Conservation (phyloP, 2,113 vertebrate genomes). For the Nyctereutes procyonoides region DNA sequence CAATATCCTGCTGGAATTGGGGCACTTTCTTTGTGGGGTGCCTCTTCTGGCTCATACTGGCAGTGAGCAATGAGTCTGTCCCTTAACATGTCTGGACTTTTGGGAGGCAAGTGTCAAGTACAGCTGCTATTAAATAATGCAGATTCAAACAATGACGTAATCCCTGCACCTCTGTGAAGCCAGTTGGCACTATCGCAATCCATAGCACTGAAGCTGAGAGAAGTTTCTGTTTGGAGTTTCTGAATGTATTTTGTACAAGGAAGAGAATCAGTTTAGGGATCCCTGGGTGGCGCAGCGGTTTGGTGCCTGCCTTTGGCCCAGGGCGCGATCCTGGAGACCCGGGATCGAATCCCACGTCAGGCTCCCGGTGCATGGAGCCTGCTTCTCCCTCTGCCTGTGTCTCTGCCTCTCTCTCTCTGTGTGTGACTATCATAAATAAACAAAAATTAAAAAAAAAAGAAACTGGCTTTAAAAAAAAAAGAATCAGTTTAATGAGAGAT, state of each 20-base stretch:
- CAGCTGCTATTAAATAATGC: not conserved
- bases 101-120: not conserved
- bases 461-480: too few relatives aligned
- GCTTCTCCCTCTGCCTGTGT: too few relatives aligned
- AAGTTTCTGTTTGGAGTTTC: not conserved
- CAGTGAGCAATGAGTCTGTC: not conserved
- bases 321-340: too few relatives aligned
- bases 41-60: not conserved
- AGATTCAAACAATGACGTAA: not conserved
- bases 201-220: not conserved
- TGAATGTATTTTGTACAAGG: not conserved
- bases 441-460: too few relatives aligned
- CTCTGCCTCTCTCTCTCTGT: too few relatives aligned
- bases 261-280: not conserved
- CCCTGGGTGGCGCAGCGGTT: too few relatives aligned
- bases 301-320: too few relatives aligned
- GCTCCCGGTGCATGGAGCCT: too few relatives aligned
- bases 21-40: too few relatives aligned
- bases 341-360: too few relatives aligned
- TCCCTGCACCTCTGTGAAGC: not conserved
- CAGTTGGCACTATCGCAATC: not conserved
- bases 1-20: not conserved
- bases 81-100: not conserved
- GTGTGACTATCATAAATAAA: too few relatives aligned
- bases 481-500: not conserved